Evolutionary conservation across 2,113 vertebrate species (phyloP).

Genomic region (Oncorhynchus keta): DNA sequence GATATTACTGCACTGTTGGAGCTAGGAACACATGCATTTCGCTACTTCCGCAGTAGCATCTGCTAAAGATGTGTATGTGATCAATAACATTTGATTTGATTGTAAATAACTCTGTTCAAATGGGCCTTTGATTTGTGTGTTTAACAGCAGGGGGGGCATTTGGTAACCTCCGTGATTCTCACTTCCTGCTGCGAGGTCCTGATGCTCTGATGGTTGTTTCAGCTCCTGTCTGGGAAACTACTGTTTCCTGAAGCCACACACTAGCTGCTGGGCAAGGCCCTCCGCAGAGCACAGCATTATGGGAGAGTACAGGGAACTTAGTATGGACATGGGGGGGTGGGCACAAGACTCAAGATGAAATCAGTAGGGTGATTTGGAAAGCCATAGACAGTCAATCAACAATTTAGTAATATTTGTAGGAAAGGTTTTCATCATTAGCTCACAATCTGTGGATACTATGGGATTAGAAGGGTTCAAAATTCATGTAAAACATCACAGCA

Average conservation of each 20-base stretch:
- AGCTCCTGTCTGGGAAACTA: slow-evolving; percentile 66
- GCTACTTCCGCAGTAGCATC: not conserved
- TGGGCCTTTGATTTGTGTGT: not conserved
- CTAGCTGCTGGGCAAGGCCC: slow-evolving; percentile 77
- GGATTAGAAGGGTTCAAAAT: no score
- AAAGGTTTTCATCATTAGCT: no score
- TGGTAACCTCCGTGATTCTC: slow-evolving; percentile 28
- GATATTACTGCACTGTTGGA: no score
- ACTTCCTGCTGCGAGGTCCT: slow-evolving; percentile 69
- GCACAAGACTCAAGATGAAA: slow-evolving; percentile 14
- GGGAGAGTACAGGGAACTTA: slow-evolving; percentile 57
- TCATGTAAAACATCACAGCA: no score
- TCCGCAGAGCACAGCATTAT: slow-evolving; percentile 76
- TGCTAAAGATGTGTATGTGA: not conserved
- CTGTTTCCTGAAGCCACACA: slow-evolving; percentile 73
- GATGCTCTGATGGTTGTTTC: slow-evolving; percentile 52
- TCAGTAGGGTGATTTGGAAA: no score
- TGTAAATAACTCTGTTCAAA: no score
- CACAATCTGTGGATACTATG: no score
- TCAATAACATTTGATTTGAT: no score
- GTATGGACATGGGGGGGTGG: slow-evolving; percentile 17
- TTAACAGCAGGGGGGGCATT: not conserved
- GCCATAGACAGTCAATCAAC: no score
- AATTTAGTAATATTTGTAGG: no score
- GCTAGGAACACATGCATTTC: no score